Percentiles rank a stretch among this genome's conserved stretches.
Evolutionary conservation across 2,113 vertebrate species (phyloP).

Genomic region (Aldabrachelys gigantea): DNA sequence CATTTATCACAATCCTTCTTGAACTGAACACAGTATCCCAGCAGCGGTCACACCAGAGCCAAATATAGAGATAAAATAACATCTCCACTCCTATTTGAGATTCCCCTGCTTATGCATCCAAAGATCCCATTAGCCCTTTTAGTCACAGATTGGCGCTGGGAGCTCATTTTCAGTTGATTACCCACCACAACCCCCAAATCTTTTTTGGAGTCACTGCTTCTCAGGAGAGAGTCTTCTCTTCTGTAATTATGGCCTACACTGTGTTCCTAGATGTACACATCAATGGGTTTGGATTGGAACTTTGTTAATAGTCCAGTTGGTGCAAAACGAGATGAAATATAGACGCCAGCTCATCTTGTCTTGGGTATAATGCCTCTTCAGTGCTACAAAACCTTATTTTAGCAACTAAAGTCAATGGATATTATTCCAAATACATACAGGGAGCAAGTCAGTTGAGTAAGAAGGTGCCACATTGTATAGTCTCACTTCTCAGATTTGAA

Average conservation of each 20-base stretch:
- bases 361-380: neutral
- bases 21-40: too few species aligned
- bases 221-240: too few species aligned
- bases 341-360: neutral
- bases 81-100: too few species aligned
- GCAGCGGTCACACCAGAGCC: too few species aligned
- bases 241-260: neutral
- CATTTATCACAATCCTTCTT: too few species aligned
- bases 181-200: too few species aligned
- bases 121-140: too few species aligned
- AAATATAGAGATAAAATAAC: too few species aligned
- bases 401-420: neutral
- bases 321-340: neutral
- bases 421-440: neutral
- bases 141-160: too few species aligned
- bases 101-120: too few species aligned
- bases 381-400: neutral
- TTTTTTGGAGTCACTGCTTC: too few species aligned
- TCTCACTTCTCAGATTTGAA: slow-evolving; percentile 32
- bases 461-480: neutral
- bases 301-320: neutral
- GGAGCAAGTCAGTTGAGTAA: neutral
- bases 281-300: neutral
- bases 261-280: neutral
- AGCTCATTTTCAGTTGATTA: too few species aligned